These are phyloP conservation scores for Loripinus fragilis DNA, from an alignment of 2,888 invertebrate genomes.

Conservation along the genomic window DNA sequence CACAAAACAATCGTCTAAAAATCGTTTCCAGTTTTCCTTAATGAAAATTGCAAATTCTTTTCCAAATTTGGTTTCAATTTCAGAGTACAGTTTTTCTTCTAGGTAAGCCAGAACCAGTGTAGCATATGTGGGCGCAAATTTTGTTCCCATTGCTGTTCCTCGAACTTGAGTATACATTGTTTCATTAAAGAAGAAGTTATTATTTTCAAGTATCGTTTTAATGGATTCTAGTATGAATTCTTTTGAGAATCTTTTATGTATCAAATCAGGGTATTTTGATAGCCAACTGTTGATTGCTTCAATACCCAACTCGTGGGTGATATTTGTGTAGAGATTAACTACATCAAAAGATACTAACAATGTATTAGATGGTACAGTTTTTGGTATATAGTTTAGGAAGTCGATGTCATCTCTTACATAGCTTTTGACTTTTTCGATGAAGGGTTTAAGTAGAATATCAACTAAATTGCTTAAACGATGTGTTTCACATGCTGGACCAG, in stretches of 20 bases:
- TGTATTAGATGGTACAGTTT: not conserved
- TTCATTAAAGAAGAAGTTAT: not conserved
- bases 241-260: not conserved
- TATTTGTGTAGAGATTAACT: not conserved
- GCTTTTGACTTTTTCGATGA: not conserved
- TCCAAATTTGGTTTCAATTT: too few species aligned
- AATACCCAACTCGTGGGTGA: not conserved
- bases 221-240: not conserved
- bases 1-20: too few species aligned
- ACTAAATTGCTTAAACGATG: not conserved
- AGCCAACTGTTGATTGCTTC: not conserved
- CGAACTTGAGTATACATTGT: not conserved
- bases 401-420: not conserved
- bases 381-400: not conserved
- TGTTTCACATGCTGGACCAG: not conserved
- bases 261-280: not conserved
- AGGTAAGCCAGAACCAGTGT: not conserved
- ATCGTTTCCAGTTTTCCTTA: too few species aligned
- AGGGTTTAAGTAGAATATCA: not conserved
- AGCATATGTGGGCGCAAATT: constrained; percentile 2
- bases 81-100: constrained; percentile 9
- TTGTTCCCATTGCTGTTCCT: not conserved
- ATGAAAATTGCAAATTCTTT: too few species aligned
- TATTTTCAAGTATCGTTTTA: not conserved
- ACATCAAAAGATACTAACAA: constrained; percentile 5